Conservation (phyloP, 1,140 invertebrate species). For the Euwallacea fornicatus region DNA sequence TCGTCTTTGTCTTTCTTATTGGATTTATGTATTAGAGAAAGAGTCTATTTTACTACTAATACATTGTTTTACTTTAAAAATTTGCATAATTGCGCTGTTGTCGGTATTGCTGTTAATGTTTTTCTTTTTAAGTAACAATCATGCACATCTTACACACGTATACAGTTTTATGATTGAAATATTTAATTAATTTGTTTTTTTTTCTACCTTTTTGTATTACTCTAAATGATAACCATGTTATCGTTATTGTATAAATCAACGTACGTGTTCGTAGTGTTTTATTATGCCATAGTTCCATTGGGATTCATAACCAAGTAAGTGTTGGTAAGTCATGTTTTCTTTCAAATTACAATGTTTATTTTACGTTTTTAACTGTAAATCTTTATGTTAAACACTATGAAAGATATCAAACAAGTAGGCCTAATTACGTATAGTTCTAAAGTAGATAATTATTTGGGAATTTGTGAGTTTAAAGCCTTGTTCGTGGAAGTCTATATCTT, state of each 20-base stretch:
- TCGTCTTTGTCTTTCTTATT: too few species aligned
- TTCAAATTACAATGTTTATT: background rate
- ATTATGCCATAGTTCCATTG: slow-evolving; percentile 52
- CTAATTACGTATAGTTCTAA: background rate
- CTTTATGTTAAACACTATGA: background rate
- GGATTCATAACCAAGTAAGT: slow-evolving; percentile 53
- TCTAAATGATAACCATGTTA: slow-evolving; percentile 45
- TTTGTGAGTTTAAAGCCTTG: background rate
- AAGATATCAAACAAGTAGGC: background rate
- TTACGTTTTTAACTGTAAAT: background rate
- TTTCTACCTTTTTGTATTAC: slow-evolving; percentile 25
- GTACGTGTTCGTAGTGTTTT: slow-evolving; percentile 47
- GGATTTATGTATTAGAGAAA: too few species aligned
- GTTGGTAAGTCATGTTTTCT: slow-evolving; percentile 26
- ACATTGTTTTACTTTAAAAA: too few species aligned
- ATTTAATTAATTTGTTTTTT: slow-evolving; percentile 16
- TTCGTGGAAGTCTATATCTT: too few species aligned
- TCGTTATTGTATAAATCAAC: slow-evolving; percentile 44
- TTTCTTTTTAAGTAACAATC: background rate
- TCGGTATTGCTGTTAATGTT: too few species aligned
- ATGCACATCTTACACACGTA: slow-evolving; percentile 27
- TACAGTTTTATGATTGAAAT: slow-evolving; percentile 27
- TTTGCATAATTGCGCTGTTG: too few species aligned
- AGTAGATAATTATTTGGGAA: background rate
- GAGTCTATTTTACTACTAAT: too few species aligned